Evolutionary conservation across 2,113 vertebrate genomes (phyloP).

Genomic region (Aythya baeri): DNA sequence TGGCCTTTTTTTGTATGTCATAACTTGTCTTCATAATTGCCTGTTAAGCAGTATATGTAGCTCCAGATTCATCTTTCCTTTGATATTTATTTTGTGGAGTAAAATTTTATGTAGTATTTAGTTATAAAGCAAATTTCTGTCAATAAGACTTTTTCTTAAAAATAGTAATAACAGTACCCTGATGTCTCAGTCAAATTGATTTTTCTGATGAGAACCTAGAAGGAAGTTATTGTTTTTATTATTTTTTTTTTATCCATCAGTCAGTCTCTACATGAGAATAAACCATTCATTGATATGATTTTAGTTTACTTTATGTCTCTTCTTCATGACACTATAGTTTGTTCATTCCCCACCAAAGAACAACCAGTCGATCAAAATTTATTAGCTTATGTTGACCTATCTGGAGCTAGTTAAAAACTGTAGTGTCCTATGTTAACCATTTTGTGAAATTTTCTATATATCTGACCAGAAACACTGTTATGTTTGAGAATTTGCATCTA

Average conservation of each 20-base stretch:
- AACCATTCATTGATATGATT: not conserved
- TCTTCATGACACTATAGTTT: not conserved
- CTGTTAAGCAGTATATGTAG: not conserved
- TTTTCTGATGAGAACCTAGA: conserved; percentile 35
- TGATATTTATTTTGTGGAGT: not conserved
- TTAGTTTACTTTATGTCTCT: conserved; percentile 14
- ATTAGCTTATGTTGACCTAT: conserved; percentile 18
- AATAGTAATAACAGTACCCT: not conserved
- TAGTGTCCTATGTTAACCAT: not conserved
- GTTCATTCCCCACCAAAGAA: not conserved
- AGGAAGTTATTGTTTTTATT: not conserved
- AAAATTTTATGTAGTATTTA: not conserved
- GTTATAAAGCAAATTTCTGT: not conserved
- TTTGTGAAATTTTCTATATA: conserved; percentile 11
- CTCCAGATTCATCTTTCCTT: not conserved
- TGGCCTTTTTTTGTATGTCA: not conserved
- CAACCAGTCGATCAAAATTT: conserved; percentile 38
- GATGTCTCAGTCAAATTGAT: conserved; percentile 14
- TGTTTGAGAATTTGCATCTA: conserved; percentile 26
- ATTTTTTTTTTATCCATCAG: not conserved
- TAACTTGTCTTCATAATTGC: not conserved
- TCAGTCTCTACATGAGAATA: not conserved
- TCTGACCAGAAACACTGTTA: conserved; percentile 34
- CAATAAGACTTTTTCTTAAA: conserved; percentile 19
- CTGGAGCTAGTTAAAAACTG: conserved; percentile 13